Conservation (phyloP, 1,140 invertebrate genomes). For the Trichoplusia ni region DNA sequence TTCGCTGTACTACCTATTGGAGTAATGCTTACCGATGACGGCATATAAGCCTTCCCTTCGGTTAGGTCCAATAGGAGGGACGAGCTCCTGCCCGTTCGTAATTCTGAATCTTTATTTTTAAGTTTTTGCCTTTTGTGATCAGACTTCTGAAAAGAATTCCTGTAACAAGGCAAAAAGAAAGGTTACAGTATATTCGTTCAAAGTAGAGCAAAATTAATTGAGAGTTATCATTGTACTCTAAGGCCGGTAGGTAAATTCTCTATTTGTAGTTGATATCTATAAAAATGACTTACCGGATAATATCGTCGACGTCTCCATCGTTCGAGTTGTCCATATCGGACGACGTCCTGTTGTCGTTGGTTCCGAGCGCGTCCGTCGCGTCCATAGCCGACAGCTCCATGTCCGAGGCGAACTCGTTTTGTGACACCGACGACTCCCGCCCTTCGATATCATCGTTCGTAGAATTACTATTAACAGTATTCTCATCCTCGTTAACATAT, state of each 20-base stretch:
- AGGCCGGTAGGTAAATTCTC: no score
- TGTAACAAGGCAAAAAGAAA: conserved; percentile 66
- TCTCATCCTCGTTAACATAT: conserved; percentile 81
- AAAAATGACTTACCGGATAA: conserved; percentile 80
- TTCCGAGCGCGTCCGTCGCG: conserved; percentile 80
- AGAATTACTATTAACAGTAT: conserved; percentile 75
- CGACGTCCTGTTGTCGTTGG: conserved; percentile 74
- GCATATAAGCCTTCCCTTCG: conserved; percentile 83
- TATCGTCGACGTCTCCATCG: conserved; percentile 83
- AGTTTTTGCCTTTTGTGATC: conserved; percentile 80
- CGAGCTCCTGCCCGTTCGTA: conserved; percentile 58
- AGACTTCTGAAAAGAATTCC: conserved; percentile 81
- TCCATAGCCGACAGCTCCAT: conserved; percentile 85
- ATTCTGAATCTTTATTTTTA: conserved; percentile 72
- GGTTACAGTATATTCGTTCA: no score
- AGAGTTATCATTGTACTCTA: no score
- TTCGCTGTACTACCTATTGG: conserved; percentile 83
- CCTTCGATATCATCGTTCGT: conserved; percentile 79
- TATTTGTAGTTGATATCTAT: no score
- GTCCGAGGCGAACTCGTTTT: conserved; percentile 83
- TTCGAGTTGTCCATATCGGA: conserved; percentile 84
- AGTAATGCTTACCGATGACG: conserved; percentile 90
- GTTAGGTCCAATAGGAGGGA: conserved; percentile 81
- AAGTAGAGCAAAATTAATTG: no score
- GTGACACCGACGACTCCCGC: conserved; percentile 81